phyloP scores from a whole-genome alignment of 1,140 invertebrate species.

The Paralvinella palmiformis region DNA sequence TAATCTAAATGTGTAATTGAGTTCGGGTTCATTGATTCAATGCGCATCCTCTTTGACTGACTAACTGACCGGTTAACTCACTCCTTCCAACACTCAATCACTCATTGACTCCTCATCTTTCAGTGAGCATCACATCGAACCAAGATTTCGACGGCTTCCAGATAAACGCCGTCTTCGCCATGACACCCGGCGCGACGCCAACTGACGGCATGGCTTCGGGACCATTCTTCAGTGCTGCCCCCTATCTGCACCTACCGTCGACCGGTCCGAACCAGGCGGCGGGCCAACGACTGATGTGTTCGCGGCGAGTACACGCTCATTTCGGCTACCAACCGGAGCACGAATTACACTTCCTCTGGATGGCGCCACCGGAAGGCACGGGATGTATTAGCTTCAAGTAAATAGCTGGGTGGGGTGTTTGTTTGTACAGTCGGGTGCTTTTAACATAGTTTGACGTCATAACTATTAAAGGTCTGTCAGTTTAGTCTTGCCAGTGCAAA shows the following conservation, averaged over 20 bases:
- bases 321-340: constrained; percentile 34
- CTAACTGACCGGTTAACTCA: too few relatives aligned
- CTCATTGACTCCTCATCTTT: constrained; percentile 25
- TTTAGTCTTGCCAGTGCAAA: too few relatives aligned
- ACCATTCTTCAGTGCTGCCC: constrained; percentile 32
- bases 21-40: too few relatives aligned
- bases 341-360: constrained; percentile 47
- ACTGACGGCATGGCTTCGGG: constrained; percentile 51
- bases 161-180: too few relatives aligned
- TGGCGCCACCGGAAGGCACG: constrained; percentile 48
- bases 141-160: constrained; percentile 50
- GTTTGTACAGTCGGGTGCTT: too few relatives aligned
- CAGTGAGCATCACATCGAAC: constrained; percentile 35
- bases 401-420: constrained; percentile 23
- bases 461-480: too few relatives aligned
- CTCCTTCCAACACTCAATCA: not conserved
- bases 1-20: too few relatives aligned
- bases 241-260: constrained; percentile 10
- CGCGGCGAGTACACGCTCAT: constrained; percentile 44
- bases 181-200: too few relatives aligned
- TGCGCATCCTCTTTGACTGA: too few relatives aligned
- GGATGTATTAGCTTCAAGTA: constrained; percentile 53
- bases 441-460: too few relatives aligned
- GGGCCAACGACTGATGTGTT: constrained; percentile 44
- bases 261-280: constrained; percentile 24